Evolutionary conservation across 2,113 vertebrate species (phyloP).

Genomic region (Psilopogon haemacephalus): DNA sequence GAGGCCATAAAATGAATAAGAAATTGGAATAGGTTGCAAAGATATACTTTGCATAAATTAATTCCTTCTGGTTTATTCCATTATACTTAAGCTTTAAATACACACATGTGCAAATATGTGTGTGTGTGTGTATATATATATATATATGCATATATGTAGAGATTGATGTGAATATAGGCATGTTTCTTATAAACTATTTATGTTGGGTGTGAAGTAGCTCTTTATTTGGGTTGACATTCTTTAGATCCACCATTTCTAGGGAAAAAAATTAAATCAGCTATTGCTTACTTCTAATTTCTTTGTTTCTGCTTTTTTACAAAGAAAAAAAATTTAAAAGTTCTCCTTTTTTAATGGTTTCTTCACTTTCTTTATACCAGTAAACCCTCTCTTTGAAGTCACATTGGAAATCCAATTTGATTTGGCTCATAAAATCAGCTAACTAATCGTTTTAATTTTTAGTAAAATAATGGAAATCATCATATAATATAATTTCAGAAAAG

Average conservation of each 20-base stretch:
- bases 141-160: background rate
- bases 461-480: constrained; percentile 63
- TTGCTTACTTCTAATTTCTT: background rate
- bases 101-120: background rate
- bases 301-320: constrained; percentile 1
- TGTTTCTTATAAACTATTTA: constrained; percentile 30
- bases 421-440: constrained; percentile 41
- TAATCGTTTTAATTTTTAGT: constrained; percentile 59
- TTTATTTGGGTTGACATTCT: background rate
- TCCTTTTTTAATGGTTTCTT: background rate
- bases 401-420: constrained; percentile 26
- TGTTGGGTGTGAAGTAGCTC: background rate
- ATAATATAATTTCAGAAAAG: constrained; percentile 74
- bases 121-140: background rate
- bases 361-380: constrained; percentile 16
- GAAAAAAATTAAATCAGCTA: background rate
- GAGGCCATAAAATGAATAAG: constrained; percentile 10
- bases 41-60: constrained; percentile 57
- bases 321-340: background rate
- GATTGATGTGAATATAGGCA: background rate
- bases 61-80: constrained; percentile 25
- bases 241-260: background rate
- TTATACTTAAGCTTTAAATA: constrained; percentile 28
- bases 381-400: background rate
- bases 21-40: constrained; percentile 37